A percentile compares a stretch with the other conserved stretches of the same genome.
Conservation (phyloP, 1,140 invertebrate species). For the Pararge aegeria region DNA sequence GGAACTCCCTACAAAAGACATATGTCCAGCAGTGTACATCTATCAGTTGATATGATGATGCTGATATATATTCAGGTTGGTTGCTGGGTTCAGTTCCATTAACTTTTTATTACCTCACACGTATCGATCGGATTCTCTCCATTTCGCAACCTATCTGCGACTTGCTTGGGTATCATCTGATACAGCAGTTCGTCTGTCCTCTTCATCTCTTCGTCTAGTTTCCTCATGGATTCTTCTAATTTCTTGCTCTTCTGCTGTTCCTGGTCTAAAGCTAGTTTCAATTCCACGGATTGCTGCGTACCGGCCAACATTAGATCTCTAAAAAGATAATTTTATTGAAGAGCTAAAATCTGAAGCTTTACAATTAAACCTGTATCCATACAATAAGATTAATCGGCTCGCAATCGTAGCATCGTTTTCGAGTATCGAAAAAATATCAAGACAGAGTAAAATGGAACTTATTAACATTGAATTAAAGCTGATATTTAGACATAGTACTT, state of each 20-base stretch:
- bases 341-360: background rate
- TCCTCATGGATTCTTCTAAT: conserved; percentile 96
- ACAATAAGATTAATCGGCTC: too few relatives aligned
- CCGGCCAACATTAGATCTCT: conserved; percentile 97
- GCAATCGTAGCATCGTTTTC: too few relatives aligned
- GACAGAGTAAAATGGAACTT: too few relatives aligned
- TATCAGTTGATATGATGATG: too few relatives aligned
- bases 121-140: conserved; percentile 97
- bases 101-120: conserved; percentile 87
- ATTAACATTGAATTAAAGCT: too few relatives aligned
- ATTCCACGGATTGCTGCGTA: conserved; percentile 97
- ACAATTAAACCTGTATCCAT: too few relatives aligned
- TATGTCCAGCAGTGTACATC: too few relatives aligned
- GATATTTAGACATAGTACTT: too few relatives aligned
- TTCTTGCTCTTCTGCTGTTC: conserved; percentile 98
- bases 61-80: too few relatives aligned
- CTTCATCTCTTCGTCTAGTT: conserved; percentile 97
- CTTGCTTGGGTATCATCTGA: conserved; percentile 99
- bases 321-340: conserved; percentile 9
- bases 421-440: too few relatives aligned
- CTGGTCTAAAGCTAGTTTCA: conserved; percentile 96
- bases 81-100: too few relatives aligned
- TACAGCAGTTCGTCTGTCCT: conserved; percentile 97
- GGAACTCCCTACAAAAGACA: too few relatives aligned
- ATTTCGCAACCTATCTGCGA: conserved; percentile 93